Percentiles rank a stretch among this genome's conserved stretches.
phyloP scores from a whole-genome alignment of 2,888 invertebrate species.

The Scaeva pyrastri region DNA sequence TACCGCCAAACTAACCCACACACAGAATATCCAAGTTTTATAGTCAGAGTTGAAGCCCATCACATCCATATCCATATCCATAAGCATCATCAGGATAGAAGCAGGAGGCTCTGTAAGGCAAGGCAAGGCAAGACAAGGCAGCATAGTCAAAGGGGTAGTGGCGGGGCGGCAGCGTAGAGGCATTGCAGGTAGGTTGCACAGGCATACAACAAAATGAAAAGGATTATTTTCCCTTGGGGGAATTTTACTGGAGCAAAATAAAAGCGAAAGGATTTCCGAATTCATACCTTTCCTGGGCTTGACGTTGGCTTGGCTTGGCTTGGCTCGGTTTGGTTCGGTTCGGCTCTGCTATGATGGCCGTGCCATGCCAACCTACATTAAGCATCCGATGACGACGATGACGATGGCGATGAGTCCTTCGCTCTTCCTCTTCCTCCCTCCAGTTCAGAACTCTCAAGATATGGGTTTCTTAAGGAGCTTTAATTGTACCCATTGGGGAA shows the following conservation, averaged over 20 bases:
- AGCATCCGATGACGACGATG: conserved; percentile 57
- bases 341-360: conserved; percentile 24
- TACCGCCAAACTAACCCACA: conserved; percentile 27
- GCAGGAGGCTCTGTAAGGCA: not conserved
- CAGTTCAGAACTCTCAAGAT: conserved; percentile 29
- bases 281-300: conserved; percentile 72
- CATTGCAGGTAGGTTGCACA: conserved; percentile 74
- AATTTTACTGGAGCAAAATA: conserved; percentile 73
- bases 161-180: conserved; percentile 12
- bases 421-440: not conserved
- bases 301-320: conserved; percentile 23
- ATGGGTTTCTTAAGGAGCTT: conserved; percentile 75
- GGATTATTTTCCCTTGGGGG: conserved; percentile 74
- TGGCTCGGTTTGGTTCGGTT: conserved; percentile 22
- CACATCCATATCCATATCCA: conserved; percentile 15
- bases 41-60: conserved; percentile 58
- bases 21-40: conserved; percentile 43
- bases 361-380: conserved; percentile 65
- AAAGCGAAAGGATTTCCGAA: conserved; percentile 75
- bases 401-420: conserved; percentile 30
- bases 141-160: not conserved
- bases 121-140: not conserved
- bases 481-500: conserved; percentile 75
- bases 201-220: conserved; percentile 73
- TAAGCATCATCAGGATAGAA: conserved; percentile 20